A percentile compares a stretch with the other conserved stretches of the same genome.
phyloP scores from a whole-genome alignment of 2,888 invertebrate species.

The Laspeyria flexula region DNA sequence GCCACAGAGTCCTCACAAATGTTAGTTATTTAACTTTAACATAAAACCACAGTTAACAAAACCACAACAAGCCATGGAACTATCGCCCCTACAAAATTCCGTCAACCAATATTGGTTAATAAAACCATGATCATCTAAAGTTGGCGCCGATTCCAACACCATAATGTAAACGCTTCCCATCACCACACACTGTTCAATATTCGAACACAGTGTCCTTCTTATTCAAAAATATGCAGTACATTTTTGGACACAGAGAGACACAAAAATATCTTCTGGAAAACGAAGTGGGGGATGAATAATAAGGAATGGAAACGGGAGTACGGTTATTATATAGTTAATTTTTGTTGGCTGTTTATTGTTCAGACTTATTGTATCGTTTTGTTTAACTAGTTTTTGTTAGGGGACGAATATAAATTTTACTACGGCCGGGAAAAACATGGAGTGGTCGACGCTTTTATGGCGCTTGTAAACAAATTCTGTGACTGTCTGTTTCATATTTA shows the following conservation, averaged over 20 bases:
- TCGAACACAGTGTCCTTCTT: slow-evolving; percentile 30
- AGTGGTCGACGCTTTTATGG: slow-evolving; percentile 10
- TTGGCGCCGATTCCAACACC: slow-evolving; percentile 71
- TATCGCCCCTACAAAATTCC: slow-evolving; percentile 47
- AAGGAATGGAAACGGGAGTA: slow-evolving; percentile 35
- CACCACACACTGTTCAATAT: slow-evolving; percentile 41
- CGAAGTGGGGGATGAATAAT: slow-evolving; percentile 35
- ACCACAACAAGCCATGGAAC: slow-evolving; percentile 25
- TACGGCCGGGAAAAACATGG: slow-evolving; percentile 31
- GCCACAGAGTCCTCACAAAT: too few species aligned
- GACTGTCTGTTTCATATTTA: slow-evolving; percentile 19
- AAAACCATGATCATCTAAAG: slow-evolving; percentile 84
- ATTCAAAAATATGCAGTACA: slow-evolving; percentile 12
- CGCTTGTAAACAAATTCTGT: slow-evolving; percentile 23
- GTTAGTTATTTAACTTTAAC: too few species aligned
- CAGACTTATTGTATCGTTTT: slow-evolving; percentile 80
- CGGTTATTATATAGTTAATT: slow-evolving; percentile 54
- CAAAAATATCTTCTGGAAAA: slow-evolving; percentile 38
- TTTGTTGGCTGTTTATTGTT: slow-evolving; percentile 58
- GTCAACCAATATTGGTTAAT: slow-evolving; percentile 84
- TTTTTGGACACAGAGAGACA: slow-evolving; percentile 21
- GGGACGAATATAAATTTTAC: slow-evolving; percentile 41
- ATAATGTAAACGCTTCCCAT: slow-evolving; percentile 57
- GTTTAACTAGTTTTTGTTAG: slow-evolving; percentile 68
- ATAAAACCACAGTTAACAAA: neutral